phyloP scores from a whole-genome alignment of 2,113 vertebrate species.

The Ceyx melanurus region DNA sequence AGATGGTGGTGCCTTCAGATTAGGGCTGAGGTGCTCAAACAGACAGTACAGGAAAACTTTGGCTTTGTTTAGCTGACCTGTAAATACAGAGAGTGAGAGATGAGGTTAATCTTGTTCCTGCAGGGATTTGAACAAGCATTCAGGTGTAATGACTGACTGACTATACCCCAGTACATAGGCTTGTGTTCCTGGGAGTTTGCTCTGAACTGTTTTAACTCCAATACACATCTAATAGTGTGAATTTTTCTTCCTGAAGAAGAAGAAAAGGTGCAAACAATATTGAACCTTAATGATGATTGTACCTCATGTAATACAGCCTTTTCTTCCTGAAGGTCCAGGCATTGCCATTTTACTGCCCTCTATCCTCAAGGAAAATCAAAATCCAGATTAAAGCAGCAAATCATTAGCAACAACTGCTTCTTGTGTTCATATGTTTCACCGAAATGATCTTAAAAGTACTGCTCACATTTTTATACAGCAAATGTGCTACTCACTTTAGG shows the following conservation, averaged over 20 bases:
- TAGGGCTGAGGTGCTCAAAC: constrained; percentile 3
- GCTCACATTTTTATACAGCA: neutral
- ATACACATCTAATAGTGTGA: neutral
- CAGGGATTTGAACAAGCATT: neutral
- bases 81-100: neutral
- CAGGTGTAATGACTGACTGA: neutral
- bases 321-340: neutral
- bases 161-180: neutral
- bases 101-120: neutral
- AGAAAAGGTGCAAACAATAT: neutral
- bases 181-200: neutral
- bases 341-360: neutral
- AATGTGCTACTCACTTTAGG: neutral
- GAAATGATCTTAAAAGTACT: neutral
- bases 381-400: neutral
- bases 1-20: constrained; percentile 68
- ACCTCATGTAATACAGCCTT: neutral
- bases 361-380: neutral
- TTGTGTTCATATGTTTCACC: neutral
- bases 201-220: neutral
- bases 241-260: neutral
- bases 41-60: constrained; percentile 21
- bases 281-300: neutral
- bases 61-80: constrained; percentile 15
- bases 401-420: neutral